These are phyloP conservation scores for Penaeus vannamei DNA, from an alignment of 1,140 invertebrate genomes.

Conservation along the genomic window DNA sequence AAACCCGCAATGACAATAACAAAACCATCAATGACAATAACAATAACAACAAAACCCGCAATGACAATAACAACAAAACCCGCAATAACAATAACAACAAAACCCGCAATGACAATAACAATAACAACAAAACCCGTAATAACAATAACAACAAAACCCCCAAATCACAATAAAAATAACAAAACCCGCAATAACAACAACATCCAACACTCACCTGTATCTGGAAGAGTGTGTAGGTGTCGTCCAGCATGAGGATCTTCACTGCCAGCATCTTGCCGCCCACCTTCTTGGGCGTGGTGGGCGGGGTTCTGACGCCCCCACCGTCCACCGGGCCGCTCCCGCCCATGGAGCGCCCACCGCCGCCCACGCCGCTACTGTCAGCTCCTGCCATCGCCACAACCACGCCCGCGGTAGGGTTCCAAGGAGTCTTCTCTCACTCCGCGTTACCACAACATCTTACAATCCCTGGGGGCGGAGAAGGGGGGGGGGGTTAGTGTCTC, in stretches of 20 bases:
- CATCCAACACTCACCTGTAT: constrained; percentile 81
- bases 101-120: too few relatives aligned
- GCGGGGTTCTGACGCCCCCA: constrained; percentile 54
- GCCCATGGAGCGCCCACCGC: constrained; percentile 42
- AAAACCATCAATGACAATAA: too few relatives aligned
- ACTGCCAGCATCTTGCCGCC: constrained; percentile 88
- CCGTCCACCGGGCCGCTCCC: constrained; percentile 35
- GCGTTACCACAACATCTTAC: constrained; percentile 44
- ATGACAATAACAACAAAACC: too few relatives aligned
- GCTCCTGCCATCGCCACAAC: constrained; percentile 57
- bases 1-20: too few relatives aligned
- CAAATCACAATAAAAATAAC: background rate
- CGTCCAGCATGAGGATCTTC: constrained; percentile 89
- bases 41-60: too few relatives aligned
- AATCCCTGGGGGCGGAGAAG: background rate
- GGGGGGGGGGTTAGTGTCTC: too few relatives aligned
- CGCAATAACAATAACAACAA: too few relatives aligned
- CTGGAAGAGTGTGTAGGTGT: constrained; percentile 90
- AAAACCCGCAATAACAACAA: too few relatives aligned
- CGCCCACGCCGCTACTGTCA: constrained; percentile 51
- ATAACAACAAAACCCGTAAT: too few relatives aligned
- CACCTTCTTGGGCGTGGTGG: constrained; percentile 64
- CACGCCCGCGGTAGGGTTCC: constrained; percentile 39
- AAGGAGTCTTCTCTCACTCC: background rate
- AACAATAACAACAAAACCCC: too few relatives aligned